A percentile compares a stretch with the other conserved stretches of the same genome.
Conservation (phyloP, 1,140 invertebrate genomes). For the Polypedilum vanderplanki region DNA sequence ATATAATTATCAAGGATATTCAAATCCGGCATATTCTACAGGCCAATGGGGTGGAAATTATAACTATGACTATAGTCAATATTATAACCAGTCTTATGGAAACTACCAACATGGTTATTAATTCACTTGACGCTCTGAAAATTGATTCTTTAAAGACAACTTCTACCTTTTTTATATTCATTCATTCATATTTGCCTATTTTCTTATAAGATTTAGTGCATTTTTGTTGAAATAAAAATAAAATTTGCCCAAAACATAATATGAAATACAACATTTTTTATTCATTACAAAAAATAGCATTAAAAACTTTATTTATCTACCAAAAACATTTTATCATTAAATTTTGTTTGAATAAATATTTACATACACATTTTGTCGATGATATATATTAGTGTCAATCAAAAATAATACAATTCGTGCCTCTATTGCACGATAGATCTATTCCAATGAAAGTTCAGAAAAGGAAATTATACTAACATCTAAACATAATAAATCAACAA, state of each 20-base stretch:
- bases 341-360: slow-evolving; percentile 5
- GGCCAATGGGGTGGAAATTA: slow-evolving; percentile 11
- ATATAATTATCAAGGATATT: not conserved
- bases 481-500: not conserved
- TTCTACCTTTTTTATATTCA: no score
- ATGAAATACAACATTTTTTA: not conserved
- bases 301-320: slow-evolving; percentile 19
- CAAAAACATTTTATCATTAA: not conserved
- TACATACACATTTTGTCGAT: not conserved
- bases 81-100: not conserved
- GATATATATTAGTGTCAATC: no score
- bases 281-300: slow-evolving; percentile 14
- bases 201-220: no score
- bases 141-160: no score
- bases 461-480: not conserved
- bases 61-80: not conserved
- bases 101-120: not conserved
- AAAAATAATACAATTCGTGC: no score
- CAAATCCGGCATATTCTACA: not conserved
- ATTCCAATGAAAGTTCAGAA: not conserved
- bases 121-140: no score
- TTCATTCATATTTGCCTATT: no score
- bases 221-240: no score
- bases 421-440: not conserved
- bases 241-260: no score